These are phyloP conservation scores for Agonopterix alstromeriana DNA, from an alignment of 2,888 invertebrate genomes.

Conservation along the genomic window DNA sequence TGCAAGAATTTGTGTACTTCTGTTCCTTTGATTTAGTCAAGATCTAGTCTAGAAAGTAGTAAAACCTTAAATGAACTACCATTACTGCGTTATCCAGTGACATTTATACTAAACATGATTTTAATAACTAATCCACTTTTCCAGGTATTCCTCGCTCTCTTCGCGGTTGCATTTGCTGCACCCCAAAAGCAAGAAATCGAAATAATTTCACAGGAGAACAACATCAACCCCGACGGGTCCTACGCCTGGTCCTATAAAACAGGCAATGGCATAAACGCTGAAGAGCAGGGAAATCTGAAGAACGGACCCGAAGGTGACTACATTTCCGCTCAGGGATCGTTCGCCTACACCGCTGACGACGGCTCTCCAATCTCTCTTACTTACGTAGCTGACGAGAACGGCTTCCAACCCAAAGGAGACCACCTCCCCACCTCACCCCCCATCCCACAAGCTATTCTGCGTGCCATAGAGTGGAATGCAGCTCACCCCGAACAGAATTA, in stretches of 20 bases:
- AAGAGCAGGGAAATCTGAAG: slow-evolving; percentile 74
- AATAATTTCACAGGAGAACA: slow-evolving; percentile 73
- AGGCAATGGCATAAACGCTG: slow-evolving; percentile 78
- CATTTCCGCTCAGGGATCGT: slow-evolving; percentile 77
- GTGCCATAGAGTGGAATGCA: slow-evolving; percentile 80
- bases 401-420: slow-evolving; percentile 79
- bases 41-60: too few relatives aligned
- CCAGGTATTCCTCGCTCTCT: slow-evolving; percentile 54
- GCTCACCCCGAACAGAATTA: slow-evolving; percentile 73
- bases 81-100: too few relatives aligned
- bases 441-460: slow-evolving; percentile 81
- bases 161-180: slow-evolving; percentile 54
- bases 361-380: slow-evolving; percentile 75
- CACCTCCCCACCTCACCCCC: slow-evolving; percentile 81
- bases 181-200: slow-evolving; percentile 52
- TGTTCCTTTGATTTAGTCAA: too few relatives aligned
- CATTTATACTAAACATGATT: not conserved
- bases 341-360: slow-evolving; percentile 79
- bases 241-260: slow-evolving; percentile 78
- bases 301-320: slow-evolving; percentile 73
- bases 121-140: slow-evolving; percentile 12
- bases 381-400: slow-evolving; percentile 83
- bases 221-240: slow-evolving; percentile 77
- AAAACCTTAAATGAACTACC: too few relatives aligned
- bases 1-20: too few relatives aligned